Evolutionary conservation across 1,140 invertebrate genomes (phyloP).

Genomic region (Portunus trituberculatus): DNA sequence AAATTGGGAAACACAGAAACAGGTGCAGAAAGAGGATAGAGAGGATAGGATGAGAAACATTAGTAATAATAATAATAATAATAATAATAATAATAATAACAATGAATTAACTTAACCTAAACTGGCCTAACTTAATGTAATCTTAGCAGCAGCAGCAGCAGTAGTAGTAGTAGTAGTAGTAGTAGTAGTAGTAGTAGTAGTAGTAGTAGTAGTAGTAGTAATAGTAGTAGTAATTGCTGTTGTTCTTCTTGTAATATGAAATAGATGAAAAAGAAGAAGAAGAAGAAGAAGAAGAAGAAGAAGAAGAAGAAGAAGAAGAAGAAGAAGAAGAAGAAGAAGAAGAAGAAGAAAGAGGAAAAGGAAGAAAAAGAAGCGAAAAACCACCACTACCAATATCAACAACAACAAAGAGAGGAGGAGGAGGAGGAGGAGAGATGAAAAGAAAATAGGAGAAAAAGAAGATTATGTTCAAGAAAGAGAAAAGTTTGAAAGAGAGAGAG

Average conservation of each 20-base stretch:
- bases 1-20: neutral
- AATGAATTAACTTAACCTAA: too few relatives aligned
- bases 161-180: constrained; percentile 12
- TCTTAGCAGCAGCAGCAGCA: neutral
- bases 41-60: neutral
- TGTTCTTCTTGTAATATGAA: neutral
- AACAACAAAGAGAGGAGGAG: too few relatives aligned
- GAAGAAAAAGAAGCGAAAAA: neutral
- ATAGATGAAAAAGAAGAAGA: neutral
- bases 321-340: too few relatives aligned
- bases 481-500: neutral
- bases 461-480: neutral
- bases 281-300: neutral
- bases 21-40: neutral
- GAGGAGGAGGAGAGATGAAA: neutral
- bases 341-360: neutral
- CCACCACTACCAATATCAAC: too few relatives aligned
- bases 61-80: constrained; percentile 14
- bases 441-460: neutral
- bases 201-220: neutral
- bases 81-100: neutral
- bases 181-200: neutral
- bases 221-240: too few relatives aligned
- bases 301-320: neutral
- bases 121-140: too few relatives aligned